Percentiles rank a stretch among this genome's conserved stretches.
These are phyloP conservation scores for Limenitis arthemis DNA, from an alignment of 2,888 invertebrate species.

Conservation along the genomic window DNA sequence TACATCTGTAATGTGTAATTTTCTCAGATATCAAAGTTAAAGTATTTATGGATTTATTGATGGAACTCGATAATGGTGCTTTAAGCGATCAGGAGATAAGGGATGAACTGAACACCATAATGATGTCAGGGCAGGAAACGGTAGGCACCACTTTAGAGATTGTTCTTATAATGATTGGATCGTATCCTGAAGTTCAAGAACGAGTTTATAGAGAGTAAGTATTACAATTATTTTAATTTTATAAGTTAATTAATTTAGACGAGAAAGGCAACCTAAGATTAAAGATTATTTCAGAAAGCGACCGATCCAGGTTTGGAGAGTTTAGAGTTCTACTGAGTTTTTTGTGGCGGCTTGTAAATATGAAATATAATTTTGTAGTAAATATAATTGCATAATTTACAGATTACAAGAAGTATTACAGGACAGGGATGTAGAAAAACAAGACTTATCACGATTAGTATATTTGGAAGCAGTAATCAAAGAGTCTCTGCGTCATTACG, in stretches of 20 bases:
- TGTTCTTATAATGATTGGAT: slow-evolving; percentile 40
- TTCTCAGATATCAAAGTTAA: slow-evolving; percentile 17
- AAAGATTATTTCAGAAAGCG: no score
- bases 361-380: no score
- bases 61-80: slow-evolving; percentile 28
- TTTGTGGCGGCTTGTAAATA: no score
- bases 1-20: no score
- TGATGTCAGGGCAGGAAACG: slow-evolving; percentile 57
- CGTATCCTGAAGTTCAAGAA: slow-evolving; percentile 40
- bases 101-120: slow-evolving; percentile 51
- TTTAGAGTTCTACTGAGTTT: no score
- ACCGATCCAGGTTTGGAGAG: no score
- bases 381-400: no score
- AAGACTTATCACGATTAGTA: slow-evolving; percentile 40
- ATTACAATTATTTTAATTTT: not conserved
- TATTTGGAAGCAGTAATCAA: slow-evolving; percentile 52
- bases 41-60: slow-evolving; percentile 28
- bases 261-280: no score
- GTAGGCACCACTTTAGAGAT: slow-evolving; percentile 38
- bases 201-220: slow-evolving; percentile 36
- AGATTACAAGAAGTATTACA: slow-evolving; percentile 23
- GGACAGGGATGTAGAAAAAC: slow-evolving; percentile 44
- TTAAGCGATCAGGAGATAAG: slow-evolving; percentile 29
- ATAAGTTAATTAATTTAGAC: not conserved
- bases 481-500: slow-evolving; percentile 46